Percentiles rank a stretch among this genome's conserved stretches.
Conservation (phyloP, 2,113 vertebrate species). For the Prietella phreatophila region DNA sequence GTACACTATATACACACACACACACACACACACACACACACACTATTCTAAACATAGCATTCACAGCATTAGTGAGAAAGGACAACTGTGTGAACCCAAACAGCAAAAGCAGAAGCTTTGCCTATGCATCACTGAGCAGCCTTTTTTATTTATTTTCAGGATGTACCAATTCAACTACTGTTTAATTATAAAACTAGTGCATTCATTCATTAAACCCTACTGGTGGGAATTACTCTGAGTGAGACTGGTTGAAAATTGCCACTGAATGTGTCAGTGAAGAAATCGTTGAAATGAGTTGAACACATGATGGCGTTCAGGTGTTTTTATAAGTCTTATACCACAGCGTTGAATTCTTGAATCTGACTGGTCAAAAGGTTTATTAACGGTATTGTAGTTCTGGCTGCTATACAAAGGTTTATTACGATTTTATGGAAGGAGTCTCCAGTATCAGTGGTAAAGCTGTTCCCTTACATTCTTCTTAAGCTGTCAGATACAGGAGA, state of each 20-base stretch:
- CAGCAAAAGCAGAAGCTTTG: background rate
- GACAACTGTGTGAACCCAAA: slow-evolving; percentile 2
- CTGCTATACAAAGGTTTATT: background rate
- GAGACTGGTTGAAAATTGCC: background rate
- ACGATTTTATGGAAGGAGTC: background rate
- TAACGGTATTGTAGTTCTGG: background rate
- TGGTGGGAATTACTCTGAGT: background rate
- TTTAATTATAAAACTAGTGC: background rate
- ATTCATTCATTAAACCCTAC: background rate
- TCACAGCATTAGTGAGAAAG: background rate
- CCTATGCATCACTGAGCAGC: background rate
- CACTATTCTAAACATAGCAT: background rate
- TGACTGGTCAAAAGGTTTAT: background rate
- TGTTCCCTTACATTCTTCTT: background rate
- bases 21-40: too few species aligned
- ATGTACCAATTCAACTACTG: background rate
- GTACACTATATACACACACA: slow-evolving; percentile 1
- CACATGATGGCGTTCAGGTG: background rate
- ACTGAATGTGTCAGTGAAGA: background rate
- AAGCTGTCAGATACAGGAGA: background rate
- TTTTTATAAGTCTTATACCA: slow-evolving; percentile 7
- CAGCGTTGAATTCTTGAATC: background rate
- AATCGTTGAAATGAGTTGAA: background rate
- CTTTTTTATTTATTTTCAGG: background rate
- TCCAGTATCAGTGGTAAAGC: background rate